Percentiles rank a stretch among this genome's conserved stretches.
phyloP scores from a whole-genome alignment of 2,797 vertebrate species.

The Enoplosus armatus region DNA sequence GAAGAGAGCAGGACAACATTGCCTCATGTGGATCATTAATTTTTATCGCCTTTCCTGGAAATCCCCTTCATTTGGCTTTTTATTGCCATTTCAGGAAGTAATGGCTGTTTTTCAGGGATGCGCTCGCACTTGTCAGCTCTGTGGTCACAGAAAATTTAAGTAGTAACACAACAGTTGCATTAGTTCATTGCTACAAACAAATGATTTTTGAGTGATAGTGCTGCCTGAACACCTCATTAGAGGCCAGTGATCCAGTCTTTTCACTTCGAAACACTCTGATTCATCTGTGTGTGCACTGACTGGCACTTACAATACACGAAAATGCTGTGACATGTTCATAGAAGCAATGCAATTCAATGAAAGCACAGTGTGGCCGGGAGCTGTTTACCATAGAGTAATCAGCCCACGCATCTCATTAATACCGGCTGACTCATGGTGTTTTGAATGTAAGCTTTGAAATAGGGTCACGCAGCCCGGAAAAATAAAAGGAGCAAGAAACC shows the following conservation, averaged over 20 bases:
- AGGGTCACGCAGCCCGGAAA: constrained; percentile 25
- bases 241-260: constrained; percentile 2
- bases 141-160: constrained; percentile 37
- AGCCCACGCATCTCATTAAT: constrained; percentile 63
- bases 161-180: constrained; percentile 23
- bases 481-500: constrained; percentile 42
- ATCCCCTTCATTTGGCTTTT: constrained; percentile 66
- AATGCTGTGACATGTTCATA: constrained; percentile 24
- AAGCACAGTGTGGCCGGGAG: constrained; percentile 42
- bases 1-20: constrained; percentile 69
- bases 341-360: constrained; percentile 31
- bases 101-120: constrained; percentile 49
- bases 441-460: constrained; percentile 54
- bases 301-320: constrained; percentile 2
- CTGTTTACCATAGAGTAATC: constrained; percentile 65
- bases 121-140: constrained; percentile 42
- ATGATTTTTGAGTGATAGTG: not conserved
- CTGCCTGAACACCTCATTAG: constrained; percentile 18
- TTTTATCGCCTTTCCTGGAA: constrained; percentile 78
- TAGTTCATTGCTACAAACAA: constrained; percentile 16
- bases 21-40: constrained; percentile 63
- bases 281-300: constrained; percentile 2
- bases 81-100: constrained; percentile 58
- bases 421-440: constrained; percentile 65
- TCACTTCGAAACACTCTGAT: not conserved